Conservation (phyloP, 2,888 invertebrate species). For the Oscheius sp. region DNA sequence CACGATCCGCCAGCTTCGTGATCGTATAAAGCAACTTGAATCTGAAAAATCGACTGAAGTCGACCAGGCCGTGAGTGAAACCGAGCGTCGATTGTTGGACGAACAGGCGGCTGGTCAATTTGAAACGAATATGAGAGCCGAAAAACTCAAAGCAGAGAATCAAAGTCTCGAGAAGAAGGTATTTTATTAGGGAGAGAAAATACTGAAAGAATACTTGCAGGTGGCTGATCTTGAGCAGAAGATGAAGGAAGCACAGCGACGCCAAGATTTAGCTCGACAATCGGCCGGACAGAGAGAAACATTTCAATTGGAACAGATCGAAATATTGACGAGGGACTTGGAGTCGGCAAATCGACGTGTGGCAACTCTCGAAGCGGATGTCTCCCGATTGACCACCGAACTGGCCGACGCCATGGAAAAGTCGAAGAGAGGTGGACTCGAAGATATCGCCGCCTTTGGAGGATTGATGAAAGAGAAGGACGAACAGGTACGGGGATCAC, state of each 20-base stretch:
- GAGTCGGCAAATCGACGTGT: conserved; percentile 76
- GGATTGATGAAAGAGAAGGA: conserved; percentile 58
- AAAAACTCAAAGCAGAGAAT: conserved; percentile 48
- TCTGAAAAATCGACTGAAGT: conserved; percentile 69
- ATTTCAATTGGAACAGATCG: conserved; percentile 76
- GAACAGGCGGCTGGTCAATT: conserved; percentile 42
- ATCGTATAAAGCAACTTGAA: conserved; percentile 63
- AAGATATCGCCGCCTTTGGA: conserved; percentile 59
- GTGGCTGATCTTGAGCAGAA: conserved; percentile 56
- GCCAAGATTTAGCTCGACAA: conserved; percentile 58
- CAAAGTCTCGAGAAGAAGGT: conserved; percentile 49
- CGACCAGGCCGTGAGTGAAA: conserved; percentile 75
- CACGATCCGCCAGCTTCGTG: conserved; percentile 77
- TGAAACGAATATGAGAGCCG: conserved; percentile 43
- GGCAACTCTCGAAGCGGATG: conserved; percentile 47
- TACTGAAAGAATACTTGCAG: conserved; percentile 6
- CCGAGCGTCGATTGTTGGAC: conserved; percentile 70
- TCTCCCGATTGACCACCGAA: conserved; percentile 29
- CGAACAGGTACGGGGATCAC: conserved; percentile 47
- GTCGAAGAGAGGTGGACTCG: conserved; percentile 41
- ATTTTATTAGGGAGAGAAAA: not conserved
- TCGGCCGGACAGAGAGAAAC: conserved; percentile 47
- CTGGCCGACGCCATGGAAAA: conserved; percentile 38
- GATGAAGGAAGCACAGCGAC: conserved; percentile 72
- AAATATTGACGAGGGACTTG: conserved; percentile 76